A percentile compares a stretch with the other conserved stretches of the same genome.
These are phyloP conservation scores for Melanostoma mellinum DNA, from an alignment of 2,888 invertebrate genomes.

Conservation along the genomic window DNA sequence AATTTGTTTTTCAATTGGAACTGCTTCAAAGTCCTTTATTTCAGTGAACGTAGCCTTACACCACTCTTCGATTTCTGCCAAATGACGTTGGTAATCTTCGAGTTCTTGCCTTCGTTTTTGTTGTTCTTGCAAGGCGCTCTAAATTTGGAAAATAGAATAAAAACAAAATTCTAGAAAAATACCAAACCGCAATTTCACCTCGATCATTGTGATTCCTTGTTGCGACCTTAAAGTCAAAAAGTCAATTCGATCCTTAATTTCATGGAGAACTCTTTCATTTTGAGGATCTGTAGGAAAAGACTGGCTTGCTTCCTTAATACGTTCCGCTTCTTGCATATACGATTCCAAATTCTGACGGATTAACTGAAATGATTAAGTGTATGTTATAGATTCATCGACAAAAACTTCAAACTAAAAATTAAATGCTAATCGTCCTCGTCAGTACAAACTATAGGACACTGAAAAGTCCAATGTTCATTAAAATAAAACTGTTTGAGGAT, in stretches of 20 bases:
- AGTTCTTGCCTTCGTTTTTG: constrained; percentile 84
- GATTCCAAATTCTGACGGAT: constrained; percentile 87
- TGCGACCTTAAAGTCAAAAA: constrained; percentile 87
- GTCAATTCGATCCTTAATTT: constrained; percentile 86
- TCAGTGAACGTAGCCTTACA: constrained; percentile 81
- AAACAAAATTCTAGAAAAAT: background rate
- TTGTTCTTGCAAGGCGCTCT: constrained; percentile 84
- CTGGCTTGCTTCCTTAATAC: constrained; percentile 85
- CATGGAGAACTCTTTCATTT: constrained; percentile 80
- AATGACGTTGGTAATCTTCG: constrained; percentile 83
- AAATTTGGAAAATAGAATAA: constrained; percentile 17
- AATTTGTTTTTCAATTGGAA: constrained; percentile 83
- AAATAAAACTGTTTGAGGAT: constrained; percentile 34
- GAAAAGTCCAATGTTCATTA: constrained; percentile 30
- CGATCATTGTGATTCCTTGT: constrained; percentile 84
- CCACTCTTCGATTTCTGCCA: constrained; percentile 84
- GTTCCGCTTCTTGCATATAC: constrained; percentile 86
- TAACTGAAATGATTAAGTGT: constrained; percentile 83
- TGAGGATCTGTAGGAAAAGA: constrained; percentile 87
- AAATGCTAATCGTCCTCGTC: constrained; percentile 22
- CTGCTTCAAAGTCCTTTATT: constrained; percentile 80
- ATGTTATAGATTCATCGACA: background rate
- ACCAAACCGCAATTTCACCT: constrained; percentile 76
- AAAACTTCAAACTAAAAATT: background rate
- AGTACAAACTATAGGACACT: constrained; percentile 45